These are phyloP conservation scores for Lacanobia oleracea DNA, from an alignment of 2,888 invertebrate genomes.

Conservation along the genomic window DNA sequence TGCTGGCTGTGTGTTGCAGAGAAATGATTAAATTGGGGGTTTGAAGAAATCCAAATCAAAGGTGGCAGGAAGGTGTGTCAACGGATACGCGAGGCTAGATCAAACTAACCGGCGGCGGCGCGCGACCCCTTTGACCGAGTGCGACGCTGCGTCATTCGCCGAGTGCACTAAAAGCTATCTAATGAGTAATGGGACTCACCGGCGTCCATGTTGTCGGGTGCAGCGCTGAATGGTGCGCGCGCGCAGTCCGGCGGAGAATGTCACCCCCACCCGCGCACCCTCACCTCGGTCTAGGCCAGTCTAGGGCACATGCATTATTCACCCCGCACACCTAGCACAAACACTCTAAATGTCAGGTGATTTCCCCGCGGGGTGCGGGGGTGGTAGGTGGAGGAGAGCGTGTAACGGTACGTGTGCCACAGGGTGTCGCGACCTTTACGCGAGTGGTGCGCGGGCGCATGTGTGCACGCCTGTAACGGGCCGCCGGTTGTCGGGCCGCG, in stretches of 20 bases:
- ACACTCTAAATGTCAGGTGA: conserved; percentile 83
- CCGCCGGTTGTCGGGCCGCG: conserved; percentile 15
- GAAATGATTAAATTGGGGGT: no score
- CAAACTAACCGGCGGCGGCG: background rate
- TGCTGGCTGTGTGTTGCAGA: no score
- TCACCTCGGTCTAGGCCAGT: conserved; percentile 67
- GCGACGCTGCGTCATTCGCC: background rate
- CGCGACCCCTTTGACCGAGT: no score
- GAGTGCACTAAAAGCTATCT: conserved; percentile 7
- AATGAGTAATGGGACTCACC: conserved; percentile 74
- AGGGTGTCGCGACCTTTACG: conserved; percentile 67
- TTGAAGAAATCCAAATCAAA: no score
- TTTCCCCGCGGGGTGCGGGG: conserved; percentile 50
- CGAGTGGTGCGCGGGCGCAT: conserved; percentile 8
- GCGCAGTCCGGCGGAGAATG: conserved; percentile 50
- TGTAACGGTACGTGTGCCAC: conserved; percentile 73
- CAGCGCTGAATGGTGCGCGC: conserved; percentile 65
- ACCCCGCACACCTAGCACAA: conserved; percentile 72
- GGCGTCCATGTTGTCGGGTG: conserved; percentile 73
- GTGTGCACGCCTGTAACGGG: conserved; percentile 35
- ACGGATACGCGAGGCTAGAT: no score
- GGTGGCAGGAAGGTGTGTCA: no score
- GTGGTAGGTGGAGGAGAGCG: conserved; percentile 7
- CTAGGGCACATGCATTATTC: conserved; percentile 73
- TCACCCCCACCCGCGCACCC: conserved; percentile 62